Percentiles rank a stretch among this genome's conserved stretches.
phyloP scores from a whole-genome alignment of 35 echinoderm and acorn worm genomes.

The Heliocidaris erythrogramma region DNA sequence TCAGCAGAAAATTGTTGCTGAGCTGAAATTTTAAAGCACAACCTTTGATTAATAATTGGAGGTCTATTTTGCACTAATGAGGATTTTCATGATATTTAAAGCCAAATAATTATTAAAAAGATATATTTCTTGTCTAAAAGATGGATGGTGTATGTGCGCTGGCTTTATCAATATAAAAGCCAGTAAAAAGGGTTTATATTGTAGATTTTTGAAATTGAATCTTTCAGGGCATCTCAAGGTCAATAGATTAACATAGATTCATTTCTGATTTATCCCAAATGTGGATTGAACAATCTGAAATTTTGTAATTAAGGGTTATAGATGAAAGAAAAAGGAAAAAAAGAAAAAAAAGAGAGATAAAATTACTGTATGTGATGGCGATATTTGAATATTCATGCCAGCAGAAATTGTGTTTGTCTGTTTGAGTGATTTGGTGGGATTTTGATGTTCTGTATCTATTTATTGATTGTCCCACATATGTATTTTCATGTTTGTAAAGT shows the following conservation, averaged over 20 bases:
- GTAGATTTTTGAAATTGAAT: neutral
- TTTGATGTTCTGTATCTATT: neutral
- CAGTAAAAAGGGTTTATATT: neutral
- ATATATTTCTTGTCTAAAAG: too few species aligned
- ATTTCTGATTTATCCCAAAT: neutral
- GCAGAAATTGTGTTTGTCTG: neutral
- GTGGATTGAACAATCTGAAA: neutral
- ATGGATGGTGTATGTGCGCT: neutral
- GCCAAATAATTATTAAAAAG: too few species aligned
- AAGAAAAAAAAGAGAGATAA: neutral
- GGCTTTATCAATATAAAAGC: neutral
- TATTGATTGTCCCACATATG: constrained; percentile 10
- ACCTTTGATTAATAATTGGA: too few species aligned
- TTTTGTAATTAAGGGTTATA: neutral
- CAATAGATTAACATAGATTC: neutral
- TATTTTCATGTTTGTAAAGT: neutral
- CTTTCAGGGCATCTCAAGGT: neutral
- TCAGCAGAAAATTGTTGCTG: too few species aligned
- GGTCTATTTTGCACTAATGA: too few species aligned
- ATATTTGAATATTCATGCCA: neutral
- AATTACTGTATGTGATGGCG: neutral
- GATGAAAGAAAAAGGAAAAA: neutral
- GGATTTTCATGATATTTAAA: too few species aligned
- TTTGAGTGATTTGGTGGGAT: neutral
- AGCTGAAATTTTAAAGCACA: too few species aligned